Percentiles rank a stretch among this genome's conserved stretches.
These are phyloP conservation scores for Vanessa atalanta DNA, from an alignment of 1,140 invertebrate genomes.

Conservation along the genomic window DNA sequence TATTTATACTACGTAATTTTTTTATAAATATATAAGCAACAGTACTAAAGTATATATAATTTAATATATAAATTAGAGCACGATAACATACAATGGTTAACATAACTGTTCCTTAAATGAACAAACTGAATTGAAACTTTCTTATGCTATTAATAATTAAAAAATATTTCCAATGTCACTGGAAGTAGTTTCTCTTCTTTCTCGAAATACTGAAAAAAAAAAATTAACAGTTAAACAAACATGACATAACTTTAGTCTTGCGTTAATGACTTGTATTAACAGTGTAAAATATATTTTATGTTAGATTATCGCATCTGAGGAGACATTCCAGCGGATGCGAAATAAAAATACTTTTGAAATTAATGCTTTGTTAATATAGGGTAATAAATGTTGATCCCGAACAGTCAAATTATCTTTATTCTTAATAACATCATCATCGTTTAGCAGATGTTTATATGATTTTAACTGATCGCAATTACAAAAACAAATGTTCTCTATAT, in stretches of 20 bases:
- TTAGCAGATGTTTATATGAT: too few species aligned
- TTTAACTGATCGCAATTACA: too few species aligned
- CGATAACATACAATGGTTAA: constrained; percentile 46
- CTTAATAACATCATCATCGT: too few species aligned
- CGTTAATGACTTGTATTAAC: too few species aligned
- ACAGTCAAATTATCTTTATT: too few species aligned
- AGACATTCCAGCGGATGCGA: too few species aligned
- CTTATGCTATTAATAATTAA: constrained; percentile 19
- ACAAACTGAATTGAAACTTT: constrained; percentile 47
- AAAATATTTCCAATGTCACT: constrained; percentile 40
- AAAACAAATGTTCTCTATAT: too few species aligned
- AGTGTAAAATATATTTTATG: too few species aligned
- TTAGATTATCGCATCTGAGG: too few species aligned
- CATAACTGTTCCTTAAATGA: constrained; percentile 50
- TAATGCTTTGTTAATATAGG: too few species aligned
- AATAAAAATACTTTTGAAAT: too few species aligned
- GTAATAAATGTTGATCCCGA: too few species aligned
- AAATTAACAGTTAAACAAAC: constrained; percentile 13
- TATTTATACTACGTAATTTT: neutral
- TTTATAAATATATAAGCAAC: neutral
- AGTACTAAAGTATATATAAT: neutral
- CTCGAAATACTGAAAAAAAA: constrained; percentile 57
- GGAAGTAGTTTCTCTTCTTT: constrained; percentile 70
- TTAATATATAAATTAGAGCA: constrained; percentile 16
- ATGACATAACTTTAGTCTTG: neutral